These are phyloP conservation scores for Paramuricea clavata DNA, from an alignment of 92 coral and sea anemone species.

Conservation along the genomic window DNA sequence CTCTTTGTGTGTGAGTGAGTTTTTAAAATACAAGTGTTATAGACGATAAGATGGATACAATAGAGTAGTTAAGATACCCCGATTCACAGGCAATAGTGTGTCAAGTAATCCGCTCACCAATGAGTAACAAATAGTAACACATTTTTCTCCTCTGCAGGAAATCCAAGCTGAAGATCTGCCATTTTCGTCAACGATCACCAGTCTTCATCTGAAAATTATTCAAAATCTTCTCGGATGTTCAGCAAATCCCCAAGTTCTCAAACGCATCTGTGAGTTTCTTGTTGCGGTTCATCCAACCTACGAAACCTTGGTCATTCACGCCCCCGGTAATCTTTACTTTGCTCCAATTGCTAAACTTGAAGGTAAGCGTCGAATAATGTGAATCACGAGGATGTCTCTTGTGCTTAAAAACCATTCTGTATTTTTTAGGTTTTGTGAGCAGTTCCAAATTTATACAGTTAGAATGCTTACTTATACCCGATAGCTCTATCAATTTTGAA, in stretches of 20 bases:
- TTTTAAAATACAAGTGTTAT: no score
- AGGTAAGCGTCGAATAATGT: slow-evolving; percentile 9
- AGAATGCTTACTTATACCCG: no score
- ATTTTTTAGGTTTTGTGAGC: no score
- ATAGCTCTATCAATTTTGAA: no score
- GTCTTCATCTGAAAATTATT: slow-evolving; percentile 89
- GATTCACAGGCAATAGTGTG: no score
- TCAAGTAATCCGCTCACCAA: no score
- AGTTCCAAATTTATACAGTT: no score
- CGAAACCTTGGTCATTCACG: slow-evolving; percentile 82
- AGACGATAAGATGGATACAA: no score
- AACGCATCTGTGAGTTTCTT: slow-evolving; percentile 95
- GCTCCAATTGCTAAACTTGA: slow-evolving; percentile 49
- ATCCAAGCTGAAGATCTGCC: slow-evolving; percentile 80
- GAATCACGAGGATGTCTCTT: no score
- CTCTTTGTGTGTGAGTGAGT: no score
- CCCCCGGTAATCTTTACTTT: slow-evolving; percentile 63
- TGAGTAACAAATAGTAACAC: not conserved
- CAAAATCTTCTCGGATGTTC: slow-evolving; percentile 88
- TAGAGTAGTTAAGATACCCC: no score
- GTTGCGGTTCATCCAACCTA: slow-evolving; percentile 91
- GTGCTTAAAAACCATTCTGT: not conserved
- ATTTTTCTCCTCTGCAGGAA: slow-evolving; percentile 69
- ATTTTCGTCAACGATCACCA: slow-evolving; percentile 81
- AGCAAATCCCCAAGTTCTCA: slow-evolving; percentile 87